These are phyloP conservation scores for Xestoiulus laeticollis DNA, from an alignment of 2,888 invertebrate species.

Conservation along the genomic window DNA sequence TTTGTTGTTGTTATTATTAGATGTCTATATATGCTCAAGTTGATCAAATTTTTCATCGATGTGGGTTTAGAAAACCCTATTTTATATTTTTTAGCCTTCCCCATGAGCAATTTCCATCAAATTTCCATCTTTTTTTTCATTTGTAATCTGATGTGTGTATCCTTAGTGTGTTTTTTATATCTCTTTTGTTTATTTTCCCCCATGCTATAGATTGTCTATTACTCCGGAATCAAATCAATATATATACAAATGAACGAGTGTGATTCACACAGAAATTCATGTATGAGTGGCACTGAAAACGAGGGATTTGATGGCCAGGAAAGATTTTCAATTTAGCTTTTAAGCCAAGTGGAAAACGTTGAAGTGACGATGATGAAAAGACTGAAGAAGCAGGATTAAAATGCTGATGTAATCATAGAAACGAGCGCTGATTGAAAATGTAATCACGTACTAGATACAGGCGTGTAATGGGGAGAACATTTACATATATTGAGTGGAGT, in stretches of 20 bases:
- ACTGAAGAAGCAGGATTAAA: conserved; percentile 45
- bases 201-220: conserved; percentile 9
- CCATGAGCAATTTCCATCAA: conserved; percentile 4
- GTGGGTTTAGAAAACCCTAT: background rate
- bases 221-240: conserved; percentile 29
- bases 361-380: conserved; percentile 46
- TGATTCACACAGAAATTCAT: background rate
- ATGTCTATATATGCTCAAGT: background rate
- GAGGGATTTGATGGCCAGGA: conserved; percentile 44
- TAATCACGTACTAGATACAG: conserved; percentile 22
- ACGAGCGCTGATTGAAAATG: conserved; percentile 47
- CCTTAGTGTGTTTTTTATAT: background rate
- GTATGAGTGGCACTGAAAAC: conserved; percentile 3
- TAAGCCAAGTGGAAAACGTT: conserved; percentile 50
- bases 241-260: conserved; percentile 32
- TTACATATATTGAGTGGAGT: background rate
- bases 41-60: background rate
- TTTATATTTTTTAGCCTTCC: background rate
- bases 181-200: background rate
- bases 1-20: background rate
- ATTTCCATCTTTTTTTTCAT: conserved; percentile 32
- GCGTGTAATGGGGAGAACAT: conserved; percentile 40
- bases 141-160: conserved; percentile 24
- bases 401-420: conserved; percentile 41
- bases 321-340: conserved; percentile 50